Base-by-base conservation (phyloP, 2,113 vertebrate species). In the Platichthys flesus region DNA sequence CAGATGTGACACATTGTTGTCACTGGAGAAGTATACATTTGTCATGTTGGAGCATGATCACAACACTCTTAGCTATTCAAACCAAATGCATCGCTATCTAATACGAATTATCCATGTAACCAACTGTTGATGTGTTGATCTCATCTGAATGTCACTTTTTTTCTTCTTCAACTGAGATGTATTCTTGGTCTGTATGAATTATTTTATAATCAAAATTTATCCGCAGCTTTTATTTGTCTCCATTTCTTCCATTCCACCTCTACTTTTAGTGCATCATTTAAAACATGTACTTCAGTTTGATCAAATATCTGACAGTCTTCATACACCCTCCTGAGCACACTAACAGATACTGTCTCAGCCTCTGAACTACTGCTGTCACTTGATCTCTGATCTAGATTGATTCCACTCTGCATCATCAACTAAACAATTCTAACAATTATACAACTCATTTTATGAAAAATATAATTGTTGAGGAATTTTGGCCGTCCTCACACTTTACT, bases 201-300 rank as follows among this genome's bases (percentile, higher is more conserved):
- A 9, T 45, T 49, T 70, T 76, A 15, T 71, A 76, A 79, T 75
- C 13, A 71, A 68, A 60, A 23, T 47, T 51, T 12, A 62, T 67
- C 9, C 1, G 9, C 63, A 56, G 31, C 67, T 79, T 74, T 58
- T 5, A 6, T 47, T 67, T 67, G 68, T 63, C 20, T 71, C 5
- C 16, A 3, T 56, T 49, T 63, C 2, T 47, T 52, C 52, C 28
- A 9, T 16, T 45, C 20, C 0, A 2, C 3, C 1, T 55, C 3
- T 64, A 0, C 9, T n/a, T 16, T 26, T 18, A 16, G 10, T 26
- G 20, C 6, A 24, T 59, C 7, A 9, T 16, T 56, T 1, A 47
- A 5, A 3, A 26, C 15, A 7, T 12, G 67, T 21, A 2, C 20
- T 4, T 18, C 26, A 59, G 57, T 59, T 31, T 59, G 16, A 49